Evolutionary conservation across 2,888 invertebrate genomes (phyloP), one percentile per base, ranked within the genome.

Genomic region (Caradrina clavipalpis): DNA sequence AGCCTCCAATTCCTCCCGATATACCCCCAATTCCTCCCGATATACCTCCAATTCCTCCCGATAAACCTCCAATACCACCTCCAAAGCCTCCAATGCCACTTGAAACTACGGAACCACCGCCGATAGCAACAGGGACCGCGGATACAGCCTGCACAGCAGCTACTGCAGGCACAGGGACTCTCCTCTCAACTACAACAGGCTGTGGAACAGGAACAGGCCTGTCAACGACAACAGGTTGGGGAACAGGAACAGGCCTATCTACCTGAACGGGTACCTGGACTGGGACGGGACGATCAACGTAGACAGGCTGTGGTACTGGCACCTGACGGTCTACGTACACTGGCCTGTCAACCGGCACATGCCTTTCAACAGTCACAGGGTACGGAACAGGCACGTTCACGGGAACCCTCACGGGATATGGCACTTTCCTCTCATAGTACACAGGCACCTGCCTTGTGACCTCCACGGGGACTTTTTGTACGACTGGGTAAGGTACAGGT

Each of bases 251-350:
- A 0, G 96, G 96, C 81, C 96, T 95, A 73, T 97, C 96, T 0
- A 97, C 96, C 65, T 96, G 90, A 15, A 97, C 96, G 0, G 97
- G 97, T 0, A 96, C 95, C 17, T 97, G 96, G 2, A 97, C 97
- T n/a, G 96, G 96, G 19, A 96, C 96, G 1, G 96, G 96, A 42
- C 96, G 95, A 69, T 96, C 94, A 1, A 97, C 95, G 55, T 96
- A 95, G 10, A 97, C 97, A 22, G 97, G 96, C 50, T 95, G 95
- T 0, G 94, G 95, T 0, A 96, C 94, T 0, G 93, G 88, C 15
- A 96, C 94, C 63, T 96, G 96, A 77, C 96, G 96, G 73, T 97
- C 96, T 0, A 97, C 93, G 79, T 96, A 91, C 53, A 97, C 96
- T 1, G 97, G 97, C 56, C 96, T 94, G 78, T 96, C 94, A 1